phyloP scores from a whole-genome alignment of 1,140 invertebrate genomes.

The Phymorhynchus buccinoides region DNA sequence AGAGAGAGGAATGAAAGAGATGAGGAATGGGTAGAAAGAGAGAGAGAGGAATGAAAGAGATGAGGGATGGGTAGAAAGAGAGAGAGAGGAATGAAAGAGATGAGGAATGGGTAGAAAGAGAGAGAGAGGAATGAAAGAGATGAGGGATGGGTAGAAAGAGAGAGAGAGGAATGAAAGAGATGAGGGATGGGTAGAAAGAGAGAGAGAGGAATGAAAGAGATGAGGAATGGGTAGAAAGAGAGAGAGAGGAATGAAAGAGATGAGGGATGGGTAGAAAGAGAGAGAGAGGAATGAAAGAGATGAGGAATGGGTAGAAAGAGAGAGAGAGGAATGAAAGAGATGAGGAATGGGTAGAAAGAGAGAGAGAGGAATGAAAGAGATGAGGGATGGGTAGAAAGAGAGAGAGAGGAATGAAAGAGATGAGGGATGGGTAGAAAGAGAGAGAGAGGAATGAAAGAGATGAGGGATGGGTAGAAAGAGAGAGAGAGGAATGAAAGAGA shows the following conservation, averaged over 20 bases:
- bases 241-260: slow-evolving; percentile 64
- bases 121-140: neutral
- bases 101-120: slow-evolving; percentile 55
- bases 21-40: slow-evolving; percentile 55
- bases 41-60: neutral
- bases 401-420: slow-evolving; percentile 64
- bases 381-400: slow-evolving; percentile 46
- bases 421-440: slow-evolving; percentile 55
- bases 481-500: slow-evolving; percentile 64
- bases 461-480: slow-evolving; percentile 46
- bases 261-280: slow-evolving; percentile 55
- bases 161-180: slow-evolving; percentile 64
- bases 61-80: slow-evolving; percentile 46
- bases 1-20: slow-evolving; percentile 64
- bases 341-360: slow-evolving; percentile 55
- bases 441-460: neutral
- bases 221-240: slow-evolving; percentile 45
- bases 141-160: slow-evolving; percentile 46
- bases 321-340: slow-evolving; percentile 64
- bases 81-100: slow-evolving; percentile 64
- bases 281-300: neutral
- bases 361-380: neutral
- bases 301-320: slow-evolving; percentile 45
- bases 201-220: neutral
- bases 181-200: slow-evolving; percentile 55